Evolutionary conservation across 35 echinoderm and acorn worm genomes (phyloP), one percentile per base, ranked within the genome.

Genomic region (Hemicentrotus pulcherrimus): DNA sequence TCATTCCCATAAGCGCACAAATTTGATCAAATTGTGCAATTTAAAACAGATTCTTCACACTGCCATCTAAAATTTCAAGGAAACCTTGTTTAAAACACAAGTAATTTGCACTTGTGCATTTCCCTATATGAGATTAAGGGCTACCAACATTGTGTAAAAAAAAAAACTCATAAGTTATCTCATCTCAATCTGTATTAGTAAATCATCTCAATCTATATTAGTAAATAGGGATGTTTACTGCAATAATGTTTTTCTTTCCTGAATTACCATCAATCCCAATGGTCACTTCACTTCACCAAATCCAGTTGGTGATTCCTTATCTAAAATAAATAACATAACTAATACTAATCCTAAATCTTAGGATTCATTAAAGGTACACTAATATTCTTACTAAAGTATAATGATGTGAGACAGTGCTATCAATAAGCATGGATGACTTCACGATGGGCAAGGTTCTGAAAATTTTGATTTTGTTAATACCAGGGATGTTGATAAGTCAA

Each of bases 11-110:
- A 28, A 22, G 19, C 65, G n/a, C 19, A n/a, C 28, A n/a, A 78
- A 78, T n/a, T 78, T 78, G 65, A 78, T 78, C 65, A 78, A 78
- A 78, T 28, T 78, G 65, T 78, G 65, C 65, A 78, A 78, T 78
- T 78, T 5, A 78, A 70, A 78, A 78, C 65, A 78, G 65, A 78
- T 28, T 78, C 19, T 78, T 8, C 7, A 28, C 65, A 78, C 19
- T 78, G 28, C 24, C 65, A 78, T 78, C 8, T 28, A 78, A 78
- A 78, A 78, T 28, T 4, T 78, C 22, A 5, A n/a, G 28, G 19
- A 22, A 78, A 78, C 65, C 28, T 78, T 6, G 28, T 6, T 78
- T 59, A 59, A 59, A 59, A 28, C 65, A 78, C 65, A 55, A 55
- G 50, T 55, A 6, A 55, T 14, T 55, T 15, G 5, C 50, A 78